phyloP scores from a whole-genome alignment of 2,797 vertebrate species.

The Hafferia zeledoni region DNA sequence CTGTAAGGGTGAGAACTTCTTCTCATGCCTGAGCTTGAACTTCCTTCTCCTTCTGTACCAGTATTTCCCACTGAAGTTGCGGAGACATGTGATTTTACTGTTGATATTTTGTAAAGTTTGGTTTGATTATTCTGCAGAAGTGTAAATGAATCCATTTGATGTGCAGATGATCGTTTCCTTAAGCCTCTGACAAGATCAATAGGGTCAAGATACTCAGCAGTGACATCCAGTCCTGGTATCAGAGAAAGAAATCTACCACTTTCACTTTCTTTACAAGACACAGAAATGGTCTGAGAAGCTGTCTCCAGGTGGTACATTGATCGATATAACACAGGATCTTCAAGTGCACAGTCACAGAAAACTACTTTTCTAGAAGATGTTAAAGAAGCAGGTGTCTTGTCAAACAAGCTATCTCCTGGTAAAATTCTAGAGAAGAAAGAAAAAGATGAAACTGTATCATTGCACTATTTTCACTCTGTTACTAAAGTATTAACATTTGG shows the following conservation, averaged over 20 bases:
- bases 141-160: neutral
- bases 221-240: slow-evolving; percentile 87
- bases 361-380: slow-evolving; percentile 31
- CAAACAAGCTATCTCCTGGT: slow-evolving; percentile 87
- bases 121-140: slow-evolving; percentile 16
- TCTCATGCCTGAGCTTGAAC: neutral
- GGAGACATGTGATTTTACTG: neutral
- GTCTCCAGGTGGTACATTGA: slow-evolving; percentile 44
- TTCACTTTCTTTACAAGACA: slow-evolving; percentile 76
- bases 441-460: neutral
- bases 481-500: neutral
- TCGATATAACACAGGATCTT: neutral
- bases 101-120: neutral
- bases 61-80: neutral
- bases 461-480: neutral
- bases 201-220: slow-evolving; percentile 79
- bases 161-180: slow-evolving; percentile 43
- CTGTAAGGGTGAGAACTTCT: neutral
- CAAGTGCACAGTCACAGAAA: slow-evolving; percentile 80
- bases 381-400: slow-evolving; percentile 71
- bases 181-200: slow-evolving; percentile 53
- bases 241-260: slow-evolving; percentile 72
- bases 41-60: neutral
- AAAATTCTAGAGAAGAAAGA: slow-evolving; percentile 76
- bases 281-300: slow-evolving; percentile 9